Evolutionary conservation across 1,140 invertebrate species (phyloP), one percentile per base, ranked within the genome.

Genomic region (Prorops nasuta): DNA sequence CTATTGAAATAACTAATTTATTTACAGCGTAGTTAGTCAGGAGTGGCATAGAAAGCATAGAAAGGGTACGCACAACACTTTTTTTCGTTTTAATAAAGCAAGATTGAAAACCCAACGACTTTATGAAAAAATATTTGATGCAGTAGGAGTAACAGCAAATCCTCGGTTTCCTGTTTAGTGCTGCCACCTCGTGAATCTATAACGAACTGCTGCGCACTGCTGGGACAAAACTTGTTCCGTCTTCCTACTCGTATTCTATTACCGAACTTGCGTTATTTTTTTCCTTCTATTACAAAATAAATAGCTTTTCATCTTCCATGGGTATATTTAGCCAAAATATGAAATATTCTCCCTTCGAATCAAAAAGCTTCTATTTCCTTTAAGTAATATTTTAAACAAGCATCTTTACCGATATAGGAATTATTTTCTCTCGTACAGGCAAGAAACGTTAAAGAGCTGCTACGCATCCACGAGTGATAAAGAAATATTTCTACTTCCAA

Each of bases 101-200:
- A 10, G 10, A 28, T 28, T 28, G 24, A 10, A 28, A 28, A 28
- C 4, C 4, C 24, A 28, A 28, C 24, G 24, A 4, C 24, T 28
- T 28, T 28, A 28, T 28, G 24, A 28, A 28, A 28, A 28, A 28
- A 28, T 28, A 28, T 28, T 28, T 28, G 24, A 28, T 10, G 24
- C 24, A 28, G 4, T 10, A n/a, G n/a, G n/a, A n/a, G 24, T 28
- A 4, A 10, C 10, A 28, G 10, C 24, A n/a, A 37, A 37, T 37
- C 6, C 17, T 6, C 6, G 6, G 6, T 7, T 7, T 4, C 4
- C 59, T 41, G 57, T 52, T 12, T 20, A 45, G 46, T 67, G 66
- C 66, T 67, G 64, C 57, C 57, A 58, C 38, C 62, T 66, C 15
- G 57, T 14, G 40, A n/a, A 1, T 10, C 12, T 28, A 12, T 24